Base-by-base conservation (phyloP, 2,888 invertebrate genomes). In the Cryptocephalus moraei region DNA sequence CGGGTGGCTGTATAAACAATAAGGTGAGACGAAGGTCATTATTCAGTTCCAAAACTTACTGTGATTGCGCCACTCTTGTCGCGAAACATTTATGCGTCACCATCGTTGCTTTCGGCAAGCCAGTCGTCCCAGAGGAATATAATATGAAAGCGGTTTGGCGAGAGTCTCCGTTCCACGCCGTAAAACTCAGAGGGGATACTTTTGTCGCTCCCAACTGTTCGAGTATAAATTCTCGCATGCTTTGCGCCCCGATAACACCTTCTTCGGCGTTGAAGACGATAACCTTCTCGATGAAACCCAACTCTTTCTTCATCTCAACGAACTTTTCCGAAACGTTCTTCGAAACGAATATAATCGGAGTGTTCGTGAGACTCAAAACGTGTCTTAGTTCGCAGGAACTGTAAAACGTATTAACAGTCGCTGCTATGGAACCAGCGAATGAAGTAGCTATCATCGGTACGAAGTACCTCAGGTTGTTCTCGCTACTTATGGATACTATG, bases 121-220 rank as follows among this genome's bases (percentile, higher is more conserved):
- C 85, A 11, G 79, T 78, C 0, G 85, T 85, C 41, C 84, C 84
- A 47, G 84, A 83, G 34, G 84, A 84, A 65, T 78, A 82, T 49
- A 82, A 42, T 32, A 65, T 57, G 32, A 60, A 56, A 8, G 62
- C 61, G 1, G 61, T 53, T 8, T 58, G 56, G 22, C 22, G 6
- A 8, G 52, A 34, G 47, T 61, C 49, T 8, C 58, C 47, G 8
- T 50, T 47, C 12, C 46, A 48, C 6, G 49, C 46, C 46, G 48
- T 44, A 40, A 58, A 59, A 8, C 32, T 46, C n/a, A 49, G 34
- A 31, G 51, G 50, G n/a, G 34, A n/a, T 8, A 55, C 44, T 9
- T 9, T 41, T 8, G 9, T 36, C 22, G 2, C 22, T 22, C 22
- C 22, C 33, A 52, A 14, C 12, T 39, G 40, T 8, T 32, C 41